Percentiles rank a stretch among this genome's conserved stretches.
Evolutionary conservation across 2,888 invertebrate genomes (phyloP).

Genomic region (Diploptera punctata): DNA sequence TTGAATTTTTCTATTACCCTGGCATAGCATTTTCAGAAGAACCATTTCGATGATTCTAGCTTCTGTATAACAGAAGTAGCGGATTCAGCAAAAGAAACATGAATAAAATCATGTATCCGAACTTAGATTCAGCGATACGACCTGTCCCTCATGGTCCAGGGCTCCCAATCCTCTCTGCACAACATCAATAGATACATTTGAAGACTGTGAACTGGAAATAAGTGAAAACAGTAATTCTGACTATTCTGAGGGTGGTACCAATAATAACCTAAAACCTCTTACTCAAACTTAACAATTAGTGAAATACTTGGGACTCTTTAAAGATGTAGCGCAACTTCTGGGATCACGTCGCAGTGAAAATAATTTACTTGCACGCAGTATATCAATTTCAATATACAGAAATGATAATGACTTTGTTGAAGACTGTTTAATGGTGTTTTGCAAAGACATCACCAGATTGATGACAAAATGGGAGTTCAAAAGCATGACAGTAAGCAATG

Average conservation of each 20-base stretch:
- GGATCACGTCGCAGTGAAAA: background rate
- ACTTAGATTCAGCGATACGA: conserved; percentile 3
- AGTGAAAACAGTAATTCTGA: conserved; percentile 1
- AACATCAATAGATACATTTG: background rate
- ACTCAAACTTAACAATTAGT: conserved; percentile 2
- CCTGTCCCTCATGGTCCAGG: background rate
- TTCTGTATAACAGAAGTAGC: background rate
- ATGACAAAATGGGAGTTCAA: background rate
- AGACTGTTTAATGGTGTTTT: background rate
- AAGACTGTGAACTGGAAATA: background rate
- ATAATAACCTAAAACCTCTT: conserved; percentile 1
- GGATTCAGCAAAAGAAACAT: conserved; percentile 10
- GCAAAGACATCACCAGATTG: background rate
- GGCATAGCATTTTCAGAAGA: too few species aligned
- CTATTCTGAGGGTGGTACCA: background rate
- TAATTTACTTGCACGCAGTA: conserved; percentile 2
- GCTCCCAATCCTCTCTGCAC: background rate
- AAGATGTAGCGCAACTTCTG: conserved; percentile 3
- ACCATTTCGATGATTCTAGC: too few species aligned
- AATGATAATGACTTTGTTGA: background rate
- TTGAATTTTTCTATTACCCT: too few species aligned
- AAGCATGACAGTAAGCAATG: background rate
- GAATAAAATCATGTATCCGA: conserved; percentile 7
- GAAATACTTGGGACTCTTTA: background rate
- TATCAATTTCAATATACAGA: background rate